Evolutionary conservation across 2,113 vertebrate species (phyloP).

Genomic region (Propithecus coquereli): DNA sequence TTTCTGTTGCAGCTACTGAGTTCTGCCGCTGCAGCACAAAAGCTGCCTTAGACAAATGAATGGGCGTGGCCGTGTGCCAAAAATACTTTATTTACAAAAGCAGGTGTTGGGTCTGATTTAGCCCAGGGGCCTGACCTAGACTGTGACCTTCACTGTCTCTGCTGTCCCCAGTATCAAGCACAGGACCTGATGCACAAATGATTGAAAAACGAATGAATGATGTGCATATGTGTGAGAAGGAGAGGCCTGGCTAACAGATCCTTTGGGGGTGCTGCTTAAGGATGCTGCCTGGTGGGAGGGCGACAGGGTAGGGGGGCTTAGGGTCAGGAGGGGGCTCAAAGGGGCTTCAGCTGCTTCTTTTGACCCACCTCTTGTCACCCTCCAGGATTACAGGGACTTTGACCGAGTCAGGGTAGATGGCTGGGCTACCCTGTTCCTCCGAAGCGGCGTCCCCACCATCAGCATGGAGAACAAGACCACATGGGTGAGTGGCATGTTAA

Average conservation of each 20-base stretch:
- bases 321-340: not conserved
- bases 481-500: constrained; percentile 76
- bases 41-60: not conserved
- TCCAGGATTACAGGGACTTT: constrained; percentile 88
- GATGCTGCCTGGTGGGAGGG: not conserved
- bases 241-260: not conserved
- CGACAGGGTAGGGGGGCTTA: no score
- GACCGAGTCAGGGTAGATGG: constrained; percentile 86
- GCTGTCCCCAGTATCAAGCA: not conserved
- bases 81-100: not conserved
- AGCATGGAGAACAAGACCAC: constrained; percentile 86
- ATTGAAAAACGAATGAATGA: not conserved
- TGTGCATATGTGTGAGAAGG: not conserved
- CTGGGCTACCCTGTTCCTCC: constrained; percentile 89
- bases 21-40: not conserved
- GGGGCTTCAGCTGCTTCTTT: not conserved
- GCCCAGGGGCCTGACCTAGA: not conserved
- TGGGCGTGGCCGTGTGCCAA: not conserved
- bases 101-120: not conserved
- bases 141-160: not conserved
- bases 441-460: constrained; percentile 85
- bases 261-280: not conserved
- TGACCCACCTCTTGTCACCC: fast-evolving
- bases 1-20: not conserved
- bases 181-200: not conserved